Evolutionary conservation across 2,888 invertebrate species (phyloP).

Genomic region (Aspidapion aeneum): DNA sequence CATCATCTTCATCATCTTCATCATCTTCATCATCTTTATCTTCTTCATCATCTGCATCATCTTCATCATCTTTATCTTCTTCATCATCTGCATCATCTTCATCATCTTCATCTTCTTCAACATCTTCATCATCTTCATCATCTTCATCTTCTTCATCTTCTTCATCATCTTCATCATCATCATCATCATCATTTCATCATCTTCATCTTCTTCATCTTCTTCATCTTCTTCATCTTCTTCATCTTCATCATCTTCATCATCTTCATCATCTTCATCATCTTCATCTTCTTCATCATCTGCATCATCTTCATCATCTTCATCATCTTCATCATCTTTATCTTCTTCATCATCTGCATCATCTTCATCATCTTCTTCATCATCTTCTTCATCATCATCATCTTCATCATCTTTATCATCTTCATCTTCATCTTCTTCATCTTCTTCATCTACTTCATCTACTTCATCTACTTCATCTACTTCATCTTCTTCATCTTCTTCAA

Average conservation of each 20-base stretch:
- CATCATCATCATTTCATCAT: not conserved
- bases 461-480: not conserved
- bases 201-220: conserved; percentile 1
- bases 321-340: no score
- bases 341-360: no score
- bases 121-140: not conserved
- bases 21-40: no score
- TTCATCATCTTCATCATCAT: conserved; percentile 1
- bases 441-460: not conserved
- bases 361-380: not conserved
- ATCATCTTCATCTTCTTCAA: not conserved
- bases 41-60: no score
- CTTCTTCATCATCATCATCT: conserved; percentile 2
- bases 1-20: not conserved
- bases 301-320: no score
- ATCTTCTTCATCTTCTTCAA: not conserved
- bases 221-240: conserved; percentile 1
- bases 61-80: no score
- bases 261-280: not conserved
- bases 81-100: no score
- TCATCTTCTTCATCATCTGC: no score
- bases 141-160: not conserved
- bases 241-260: not conserved
- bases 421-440: not conserved
- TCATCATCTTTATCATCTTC: no score